phyloP scores from a whole-genome alignment of 1,140 invertebrate species.

The Drosophila hydei region DNA sequence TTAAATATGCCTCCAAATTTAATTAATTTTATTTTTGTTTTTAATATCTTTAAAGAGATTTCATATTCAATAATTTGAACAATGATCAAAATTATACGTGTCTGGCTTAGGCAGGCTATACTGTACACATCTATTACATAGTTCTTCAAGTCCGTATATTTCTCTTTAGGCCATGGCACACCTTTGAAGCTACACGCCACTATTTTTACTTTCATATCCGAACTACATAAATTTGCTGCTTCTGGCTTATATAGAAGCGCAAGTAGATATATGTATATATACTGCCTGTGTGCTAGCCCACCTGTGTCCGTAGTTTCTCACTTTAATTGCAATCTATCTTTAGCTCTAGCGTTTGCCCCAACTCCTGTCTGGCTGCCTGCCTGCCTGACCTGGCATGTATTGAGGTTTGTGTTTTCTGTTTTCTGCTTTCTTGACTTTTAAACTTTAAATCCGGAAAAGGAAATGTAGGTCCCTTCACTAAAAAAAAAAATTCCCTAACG shows the following conservation, averaged over 20 bases:
- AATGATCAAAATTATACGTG: too few species aligned
- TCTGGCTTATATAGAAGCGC: neutral
- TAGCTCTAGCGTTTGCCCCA: conserved; percentile 40
- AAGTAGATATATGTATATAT: neutral
- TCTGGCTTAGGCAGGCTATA: too few species aligned
- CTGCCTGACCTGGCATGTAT: conserved; percentile 55
- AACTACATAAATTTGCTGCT: conserved; percentile 2
- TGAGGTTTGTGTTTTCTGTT: conserved; percentile 23
- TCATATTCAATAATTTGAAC: too few species aligned
- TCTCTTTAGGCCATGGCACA: neutral
- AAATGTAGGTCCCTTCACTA: conserved; percentile 43
- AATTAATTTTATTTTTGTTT: too few species aligned
- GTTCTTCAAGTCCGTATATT: neutral
- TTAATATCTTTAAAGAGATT: too few species aligned
- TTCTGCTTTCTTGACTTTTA: conserved; percentile 64
- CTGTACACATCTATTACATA: neutral
- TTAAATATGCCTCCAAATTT: too few species aligned
- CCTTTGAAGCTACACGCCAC: neutral
- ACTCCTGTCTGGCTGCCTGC: neutral
- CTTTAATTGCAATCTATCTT: conserved; percentile 68
- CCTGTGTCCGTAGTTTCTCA: conserved; percentile 11
- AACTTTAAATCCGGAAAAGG: conserved; percentile 70
- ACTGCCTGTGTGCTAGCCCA: neutral
- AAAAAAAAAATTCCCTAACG: conserved; percentile 46
- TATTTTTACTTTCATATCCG: neutral